Conservation (phyloP, 2,888 invertebrate genomes). For the Agonopterix heracliana region DNA sequence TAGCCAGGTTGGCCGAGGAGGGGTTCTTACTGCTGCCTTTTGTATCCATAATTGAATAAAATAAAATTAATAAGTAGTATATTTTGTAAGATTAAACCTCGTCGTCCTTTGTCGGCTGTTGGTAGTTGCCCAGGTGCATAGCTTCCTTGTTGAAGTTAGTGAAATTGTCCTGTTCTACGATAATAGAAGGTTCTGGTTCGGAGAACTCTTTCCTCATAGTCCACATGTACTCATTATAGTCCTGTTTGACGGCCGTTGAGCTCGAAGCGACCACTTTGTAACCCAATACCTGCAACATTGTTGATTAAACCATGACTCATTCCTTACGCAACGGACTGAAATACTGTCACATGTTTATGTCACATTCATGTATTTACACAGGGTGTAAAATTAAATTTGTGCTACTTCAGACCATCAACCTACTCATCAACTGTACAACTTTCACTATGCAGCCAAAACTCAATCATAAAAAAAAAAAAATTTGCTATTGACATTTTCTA, state of each 20-base stretch:
- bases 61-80: constrained; percentile 16
- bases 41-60: constrained; percentile 49
- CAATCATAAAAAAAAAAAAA: no score
- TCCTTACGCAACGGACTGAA: no score
- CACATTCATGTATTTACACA: no score
- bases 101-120: constrained; percentile 62
- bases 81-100: constrained; percentile 46
- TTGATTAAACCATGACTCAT: not conserved
- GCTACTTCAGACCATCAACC: no score
- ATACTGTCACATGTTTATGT: no score
- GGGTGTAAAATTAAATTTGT: no score
- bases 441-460: no score
- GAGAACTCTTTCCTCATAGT: constrained; percentile 93
- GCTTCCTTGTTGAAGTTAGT: constrained; percentile 78
- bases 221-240: constrained; percentile 95
- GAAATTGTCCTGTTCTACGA: constrained; percentile 78
- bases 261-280: constrained; percentile 93
- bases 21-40: constrained; percentile 47
- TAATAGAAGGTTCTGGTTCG: constrained; percentile 85
- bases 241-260: constrained; percentile 89
- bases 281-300: constrained; percentile 80
- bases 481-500: no score
- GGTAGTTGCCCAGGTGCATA: constrained; percentile 62
- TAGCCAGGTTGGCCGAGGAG: constrained; percentile 39
- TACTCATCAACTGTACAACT: no score